Evolutionary conservation across 2,888 invertebrate species (phyloP), one percentile per base, ranked within the genome.

Genomic region (Pollenia amentaria): DNA sequence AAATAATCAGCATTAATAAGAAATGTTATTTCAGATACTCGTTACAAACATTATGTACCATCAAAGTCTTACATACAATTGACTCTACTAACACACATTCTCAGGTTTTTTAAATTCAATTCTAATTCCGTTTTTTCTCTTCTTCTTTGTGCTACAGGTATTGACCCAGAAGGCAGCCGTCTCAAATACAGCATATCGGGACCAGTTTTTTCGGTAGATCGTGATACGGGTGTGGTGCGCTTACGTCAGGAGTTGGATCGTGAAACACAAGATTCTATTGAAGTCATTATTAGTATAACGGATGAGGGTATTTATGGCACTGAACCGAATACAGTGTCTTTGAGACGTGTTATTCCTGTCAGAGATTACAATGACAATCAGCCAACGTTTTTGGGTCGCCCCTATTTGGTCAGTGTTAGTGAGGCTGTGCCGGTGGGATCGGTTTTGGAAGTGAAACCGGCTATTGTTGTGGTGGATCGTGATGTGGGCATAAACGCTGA

Each of bases 281-380:
- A 97, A 94, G 96, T 97, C 64, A 96, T 97, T 90, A 96, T 97
- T 88, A 97, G 97, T 91, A 96, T 97, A 86, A 97, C 97, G 89
- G 97, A 97, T 91, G 96, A 96, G 91, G 95, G 95, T 1, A 93
- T 96, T 88, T 95, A 94, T 0, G 95, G 95, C 70, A 94, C 95
- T 0, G 97, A 97, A 89, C 96, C 97, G 0, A 97, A 97, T 89
- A 97, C 97, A 1, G 95, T 97, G 11, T 97, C 97, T 0, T 93
- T 97, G 44, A 94, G 97, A 8, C 94, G 97, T 29, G 96, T 97
- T 89, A 96, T 97, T 55, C 95, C 96, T 0, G 95, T 97, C 7
- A 94, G 95, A 16, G 97, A 97, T 90, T 95, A 96, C 21, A 98
- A 97, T 90, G 97, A 97, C 92, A 97, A 97, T 91, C 94, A 95